Conservation (phyloP, 2,797 vertebrate species). For the Hyperoplus lanceolatus region DNA sequence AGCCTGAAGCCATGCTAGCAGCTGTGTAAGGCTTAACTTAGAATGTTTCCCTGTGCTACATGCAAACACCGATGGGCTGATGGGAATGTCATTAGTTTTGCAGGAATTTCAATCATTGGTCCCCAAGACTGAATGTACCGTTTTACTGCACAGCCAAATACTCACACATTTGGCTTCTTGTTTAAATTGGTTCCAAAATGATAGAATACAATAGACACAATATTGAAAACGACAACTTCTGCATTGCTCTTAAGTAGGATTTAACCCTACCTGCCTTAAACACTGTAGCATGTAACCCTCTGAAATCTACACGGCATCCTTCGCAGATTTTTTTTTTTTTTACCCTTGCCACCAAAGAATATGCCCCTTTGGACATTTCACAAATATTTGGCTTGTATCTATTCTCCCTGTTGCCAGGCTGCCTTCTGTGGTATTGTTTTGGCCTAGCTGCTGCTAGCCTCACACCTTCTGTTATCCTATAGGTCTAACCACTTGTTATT, state of each 20-base stretch:
- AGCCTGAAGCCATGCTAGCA: neutral
- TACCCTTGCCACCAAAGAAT: neutral
- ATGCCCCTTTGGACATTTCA: neutral
- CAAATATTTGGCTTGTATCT: neutral
- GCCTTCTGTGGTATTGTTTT: slow-evolving; percentile 42
- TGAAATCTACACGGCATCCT: neutral
- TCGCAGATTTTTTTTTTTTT: neutral
- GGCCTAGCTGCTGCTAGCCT: slow-evolving; percentile 20
- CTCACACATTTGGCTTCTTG: neutral
- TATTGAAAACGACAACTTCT: neutral
- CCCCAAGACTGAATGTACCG: too few species aligned
- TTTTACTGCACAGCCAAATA: neutral
- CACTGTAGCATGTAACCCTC: neutral
- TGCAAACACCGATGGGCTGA: neutral
- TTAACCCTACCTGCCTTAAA: neutral
- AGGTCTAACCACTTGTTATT: slow-evolving; percentile 41
- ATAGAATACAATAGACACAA: neutral
- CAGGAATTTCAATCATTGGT: neutral
- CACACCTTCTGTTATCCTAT: slow-evolving; percentile 54
- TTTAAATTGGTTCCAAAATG: neutral
- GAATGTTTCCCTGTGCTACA: neutral
- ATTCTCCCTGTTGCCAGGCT: slow-evolving; percentile 29
- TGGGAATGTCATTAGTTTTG: neutral
- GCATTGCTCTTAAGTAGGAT: neutral
- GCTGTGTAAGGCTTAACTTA: neutral